Evolutionary conservation across 2,888 invertebrate genomes (phyloP), one percentile per base, ranked within the genome.

Genomic region (Piscicola geometra): DNA sequence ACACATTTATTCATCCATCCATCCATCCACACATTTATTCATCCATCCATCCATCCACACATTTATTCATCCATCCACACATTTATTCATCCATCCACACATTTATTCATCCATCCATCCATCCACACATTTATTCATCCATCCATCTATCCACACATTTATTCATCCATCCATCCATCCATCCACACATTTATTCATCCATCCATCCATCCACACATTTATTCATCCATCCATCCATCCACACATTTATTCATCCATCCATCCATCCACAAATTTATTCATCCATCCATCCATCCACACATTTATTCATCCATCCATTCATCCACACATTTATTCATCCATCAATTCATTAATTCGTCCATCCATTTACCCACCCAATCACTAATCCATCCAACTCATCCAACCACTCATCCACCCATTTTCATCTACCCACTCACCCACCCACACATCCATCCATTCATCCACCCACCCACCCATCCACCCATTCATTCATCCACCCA

Each of bases 101-200:
- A 30, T 41, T 21, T 73, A 5, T 56, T 5, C 60, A 60, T 52
- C 33, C 50, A 52, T 56, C 30, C 28, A 74, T 67, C 25, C 25
- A 21, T 69, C n/a, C 32, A 75, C 28, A 30, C 41, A 75, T 36
- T 32, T 50, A 68, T 75, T n/a, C 41, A 75, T 41, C 41, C 41
- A 41, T 41, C 41, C 41, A 41, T 36, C 21, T 50, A 28, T 69
- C 12, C n/a, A 56, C 56, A 41, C 36, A 35, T 41, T 21, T 35
- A 60, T 47, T 36, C 0, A 41, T 33, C 18, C 0, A 64, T 25
- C 30, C 25, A 66, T 33, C 25, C 25, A 74, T 77, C 76, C 41
- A 41, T 36, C 21, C 33, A 28, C 52, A 3, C n/a, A 56, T 69
- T 32, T 36, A 35, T 41, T 21, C 35, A 60, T 47, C 32, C 0